A percentile compares a stretch with the other conserved stretches of the same genome.
Conservation (phyloP, 1,140 invertebrate genomes). For the Pomacea maculata region DNA sequence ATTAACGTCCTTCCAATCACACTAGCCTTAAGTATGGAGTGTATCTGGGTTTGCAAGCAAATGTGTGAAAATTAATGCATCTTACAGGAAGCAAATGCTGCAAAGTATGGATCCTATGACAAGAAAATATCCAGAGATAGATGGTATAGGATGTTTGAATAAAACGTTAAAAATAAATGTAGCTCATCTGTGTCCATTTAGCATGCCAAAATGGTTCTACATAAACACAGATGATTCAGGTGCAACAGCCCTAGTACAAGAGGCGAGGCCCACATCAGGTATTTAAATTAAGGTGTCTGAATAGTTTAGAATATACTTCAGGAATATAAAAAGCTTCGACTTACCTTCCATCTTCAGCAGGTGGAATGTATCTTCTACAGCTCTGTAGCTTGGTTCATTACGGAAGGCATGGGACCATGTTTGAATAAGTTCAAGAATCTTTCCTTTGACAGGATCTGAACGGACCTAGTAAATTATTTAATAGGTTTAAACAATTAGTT, state of each 20-base stretch:
- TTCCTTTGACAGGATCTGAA: constrained; percentile 77
- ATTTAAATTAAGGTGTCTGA: neutral
- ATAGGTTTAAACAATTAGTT: too few species aligned
- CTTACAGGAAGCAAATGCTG: too few species aligned
- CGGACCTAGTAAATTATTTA: constrained; percentile 40
- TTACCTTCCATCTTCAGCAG: constrained; percentile 89
- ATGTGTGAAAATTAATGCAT: too few species aligned
- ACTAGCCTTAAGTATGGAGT: too few species aligned
- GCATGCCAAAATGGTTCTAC: neutral
- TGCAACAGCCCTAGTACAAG: neutral
- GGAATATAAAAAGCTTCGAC: neutral
- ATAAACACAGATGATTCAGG: neutral
- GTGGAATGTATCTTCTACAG: constrained; percentile 87
- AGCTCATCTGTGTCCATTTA: neutral
- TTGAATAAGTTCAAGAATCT: constrained; percentile 94
- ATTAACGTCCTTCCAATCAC: too few species aligned
- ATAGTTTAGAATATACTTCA: neutral
- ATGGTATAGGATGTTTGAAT: neutral
- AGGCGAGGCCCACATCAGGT: neutral
- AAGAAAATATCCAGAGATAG: neutral
- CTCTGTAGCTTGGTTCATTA: constrained; percentile 86
- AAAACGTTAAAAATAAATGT: neutral
- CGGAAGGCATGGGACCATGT: constrained; percentile 97
- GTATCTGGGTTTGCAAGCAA: too few species aligned
- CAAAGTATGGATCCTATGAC: too few species aligned